phyloP scores from a whole-genome alignment of 1,140 invertebrate genomes.

The Bombus confusus region DNA sequence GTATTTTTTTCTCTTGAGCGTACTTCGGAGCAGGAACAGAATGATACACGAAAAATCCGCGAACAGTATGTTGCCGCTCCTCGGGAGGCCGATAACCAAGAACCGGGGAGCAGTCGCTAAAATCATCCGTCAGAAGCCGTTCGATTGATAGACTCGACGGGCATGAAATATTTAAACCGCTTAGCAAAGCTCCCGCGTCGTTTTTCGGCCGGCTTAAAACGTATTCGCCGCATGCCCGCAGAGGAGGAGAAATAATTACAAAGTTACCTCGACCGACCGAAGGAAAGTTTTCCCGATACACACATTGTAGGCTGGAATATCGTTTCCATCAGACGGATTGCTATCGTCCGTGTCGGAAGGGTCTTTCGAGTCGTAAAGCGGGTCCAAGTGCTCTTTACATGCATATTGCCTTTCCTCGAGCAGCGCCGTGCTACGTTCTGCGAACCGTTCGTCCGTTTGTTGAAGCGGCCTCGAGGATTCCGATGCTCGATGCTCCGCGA shows the following conservation, averaged over 20 bases:
- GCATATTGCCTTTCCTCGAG: conserved; percentile 59
- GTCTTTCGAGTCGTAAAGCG: conserved; percentile 50
- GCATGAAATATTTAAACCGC: conserved; percentile 52
- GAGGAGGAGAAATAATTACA: conserved; percentile 45
- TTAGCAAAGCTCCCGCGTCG: conserved; percentile 32
- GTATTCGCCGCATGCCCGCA: conserved; percentile 12
- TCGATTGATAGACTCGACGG: conserved; percentile 43
- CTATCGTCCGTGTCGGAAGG: conserved; percentile 34
- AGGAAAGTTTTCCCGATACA: conserved; percentile 40
- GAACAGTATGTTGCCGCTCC: background rate
- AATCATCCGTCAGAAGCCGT: conserved; percentile 20
- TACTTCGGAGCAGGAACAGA: background rate
- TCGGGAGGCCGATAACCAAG: conserved; percentile 8
- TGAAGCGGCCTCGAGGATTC: conserved; percentile 41
- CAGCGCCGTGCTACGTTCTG: background rate
- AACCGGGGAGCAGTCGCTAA: background rate
- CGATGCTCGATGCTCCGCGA: conserved; percentile 18
- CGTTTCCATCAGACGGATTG: conserved; percentile 49
- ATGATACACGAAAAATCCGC: background rate
- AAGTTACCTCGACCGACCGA: conserved; percentile 21
- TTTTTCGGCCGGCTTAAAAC: conserved; percentile 35
- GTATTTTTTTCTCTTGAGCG: background rate
- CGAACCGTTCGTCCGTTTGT: conserved; percentile 15
- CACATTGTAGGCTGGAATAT: conserved; percentile 14
- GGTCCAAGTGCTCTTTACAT: conserved; percentile 55